phyloP scores from a whole-genome alignment of 2,113 vertebrate genomes.

The Fulmarus glacialis region DNA sequence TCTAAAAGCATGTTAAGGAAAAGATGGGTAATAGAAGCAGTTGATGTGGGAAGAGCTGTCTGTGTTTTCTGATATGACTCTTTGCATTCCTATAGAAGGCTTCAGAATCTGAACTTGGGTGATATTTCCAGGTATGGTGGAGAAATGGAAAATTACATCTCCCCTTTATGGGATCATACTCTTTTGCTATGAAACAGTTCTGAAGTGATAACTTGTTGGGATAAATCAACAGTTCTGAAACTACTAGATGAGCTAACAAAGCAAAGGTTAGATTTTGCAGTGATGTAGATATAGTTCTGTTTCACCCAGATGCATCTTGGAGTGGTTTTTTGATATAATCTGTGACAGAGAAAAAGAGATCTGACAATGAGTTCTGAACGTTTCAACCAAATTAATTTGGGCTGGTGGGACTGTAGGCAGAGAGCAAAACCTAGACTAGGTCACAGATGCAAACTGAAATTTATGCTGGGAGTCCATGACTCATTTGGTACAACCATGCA shows the following conservation, averaged over 20 bases:
- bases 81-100: neutral
- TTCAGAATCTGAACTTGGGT: neutral
- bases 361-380: fast-evolving
- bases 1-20: neutral
- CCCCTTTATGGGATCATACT: neutral
- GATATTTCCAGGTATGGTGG: neutral
- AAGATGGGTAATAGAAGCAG: neutral
- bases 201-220: neutral
- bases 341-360: neutral
- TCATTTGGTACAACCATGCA: neutral
- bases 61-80: neutral
- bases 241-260: neutral
- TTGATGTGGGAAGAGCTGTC: neutral
- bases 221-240: neutral
- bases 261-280: neutral
- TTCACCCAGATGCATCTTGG: neutral
- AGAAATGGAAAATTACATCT: neutral
- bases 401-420: neutral
- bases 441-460: neutral
- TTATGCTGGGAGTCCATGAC: neutral
- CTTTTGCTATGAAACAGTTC: neutral
- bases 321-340: neutral
- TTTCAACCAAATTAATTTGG: fast-evolving
- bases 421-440: neutral
- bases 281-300: neutral